Evolutionary conservation across 2,888 invertebrate genomes (phyloP).

Genomic region (Conops quadrifasciatus): DNA sequence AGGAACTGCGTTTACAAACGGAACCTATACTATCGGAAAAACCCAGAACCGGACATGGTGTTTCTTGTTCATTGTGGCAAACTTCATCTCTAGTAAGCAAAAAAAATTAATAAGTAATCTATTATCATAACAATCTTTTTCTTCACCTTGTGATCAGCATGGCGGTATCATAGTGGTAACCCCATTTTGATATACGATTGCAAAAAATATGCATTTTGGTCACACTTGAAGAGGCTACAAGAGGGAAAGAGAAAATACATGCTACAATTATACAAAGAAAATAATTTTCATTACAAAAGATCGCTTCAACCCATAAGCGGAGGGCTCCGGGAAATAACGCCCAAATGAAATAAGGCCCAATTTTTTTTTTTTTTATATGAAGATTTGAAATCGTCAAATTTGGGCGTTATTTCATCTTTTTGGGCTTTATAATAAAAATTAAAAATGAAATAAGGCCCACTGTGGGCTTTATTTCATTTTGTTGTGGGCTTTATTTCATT

Average conservation of each 20-base stretch:
- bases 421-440: too few species aligned
- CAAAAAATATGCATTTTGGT: conserved; percentile 79
- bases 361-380: too few species aligned
- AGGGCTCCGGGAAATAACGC: too few species aligned
- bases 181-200: conserved; percentile 71
- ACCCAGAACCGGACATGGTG: conserved; percentile 78
- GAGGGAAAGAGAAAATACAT: too few species aligned
- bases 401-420: too few species aligned
- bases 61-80: conserved; percentile 71
- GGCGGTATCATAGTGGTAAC: conserved; percentile 77
- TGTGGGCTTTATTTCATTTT: too few species aligned
- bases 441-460: too few species aligned
- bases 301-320: not conserved
- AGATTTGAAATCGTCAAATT: too few species aligned
- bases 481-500: too few species aligned
- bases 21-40: conserved; percentile 83
- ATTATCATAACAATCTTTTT: not conserved
- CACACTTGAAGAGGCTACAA: conserved; percentile 70
- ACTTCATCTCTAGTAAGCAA: conserved; percentile 72
- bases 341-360: too few species aligned
- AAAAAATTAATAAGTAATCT: conserved; percentile 40
- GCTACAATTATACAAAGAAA: not conserved
- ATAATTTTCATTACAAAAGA: not conserved
- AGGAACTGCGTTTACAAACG: conserved; percentile 80
- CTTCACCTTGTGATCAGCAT: conserved; percentile 78